Conservation (phyloP, 2,797 vertebrate genomes). For the Myiotriccus ornatus region DNA sequence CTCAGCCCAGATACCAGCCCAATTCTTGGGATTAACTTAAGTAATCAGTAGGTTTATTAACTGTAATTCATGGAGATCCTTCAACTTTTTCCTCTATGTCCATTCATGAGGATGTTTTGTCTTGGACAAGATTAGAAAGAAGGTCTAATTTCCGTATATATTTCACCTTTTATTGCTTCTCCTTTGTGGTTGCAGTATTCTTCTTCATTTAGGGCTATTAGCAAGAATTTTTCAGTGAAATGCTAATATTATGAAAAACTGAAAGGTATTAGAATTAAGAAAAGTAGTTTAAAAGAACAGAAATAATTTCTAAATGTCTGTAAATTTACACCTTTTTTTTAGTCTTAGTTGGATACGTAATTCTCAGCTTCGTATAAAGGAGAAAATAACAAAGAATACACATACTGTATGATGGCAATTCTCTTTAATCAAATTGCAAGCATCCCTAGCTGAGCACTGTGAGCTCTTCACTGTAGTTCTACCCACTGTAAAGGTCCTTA, state of each 20-base stretch:
- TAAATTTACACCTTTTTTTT: not conserved
- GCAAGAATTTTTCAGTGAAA: not conserved
- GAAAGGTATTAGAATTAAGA: not conserved
- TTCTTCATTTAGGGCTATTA: not conserved
- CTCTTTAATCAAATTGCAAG: not conserved
- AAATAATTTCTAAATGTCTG: not conserved
- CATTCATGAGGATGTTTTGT: not conserved
- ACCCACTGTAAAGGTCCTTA: not conserved
- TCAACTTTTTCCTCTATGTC: not conserved
- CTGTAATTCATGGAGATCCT: not conserved
- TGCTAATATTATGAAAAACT: not conserved
- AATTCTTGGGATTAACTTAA: not conserved
- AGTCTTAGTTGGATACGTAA: not conserved
- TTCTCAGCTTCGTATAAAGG: not conserved
- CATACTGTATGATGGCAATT: not conserved
- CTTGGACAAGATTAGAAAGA: not conserved
- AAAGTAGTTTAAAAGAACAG: not conserved
- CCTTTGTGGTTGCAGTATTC: not conserved
- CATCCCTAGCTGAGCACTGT: not conserved
- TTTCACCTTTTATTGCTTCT: not conserved
- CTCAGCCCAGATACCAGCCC: not conserved
- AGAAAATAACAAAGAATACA: not conserved
- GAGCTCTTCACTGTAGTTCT: not conserved
- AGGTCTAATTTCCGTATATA: not conserved
- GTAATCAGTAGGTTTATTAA: not conserved